Base-by-base conservation (phyloP, 2,888 invertebrate species). In the Hypomecis punctinalis region DNA sequence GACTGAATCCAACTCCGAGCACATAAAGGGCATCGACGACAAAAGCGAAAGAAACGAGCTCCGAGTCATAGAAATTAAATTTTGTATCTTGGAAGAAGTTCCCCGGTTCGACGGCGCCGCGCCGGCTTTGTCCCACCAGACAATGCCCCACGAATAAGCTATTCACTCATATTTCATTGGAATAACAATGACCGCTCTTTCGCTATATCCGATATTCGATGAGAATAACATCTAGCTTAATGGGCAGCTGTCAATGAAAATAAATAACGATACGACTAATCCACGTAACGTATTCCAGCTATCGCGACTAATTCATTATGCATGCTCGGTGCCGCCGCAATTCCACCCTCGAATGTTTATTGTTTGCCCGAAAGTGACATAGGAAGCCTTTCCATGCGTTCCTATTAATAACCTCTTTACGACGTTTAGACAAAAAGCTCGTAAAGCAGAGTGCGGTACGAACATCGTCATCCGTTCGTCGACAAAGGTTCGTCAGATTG, bases 1-100 rank as follows among this genome's bases (percentile, higher is more conserved):
- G 84, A 86, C 81, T 83, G 78, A 81, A 85, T 86, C 79, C 79
- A 80, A 82, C 80, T 83, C 76, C 78, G 75, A 79, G 79, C 80
- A 81, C 79, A 88, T 86, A 89, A 90, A 89, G 80, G 86, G 77
- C 82, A 80, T 78, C 79, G 78, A 81, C 81, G 81, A 85, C 83
- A 88, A 89, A 85, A 78, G 82, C 74, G 72, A 79, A 80, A 81
- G 84, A 82, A 83, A 80, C 80, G 80, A 80, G 80, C 81, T 81
- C 79, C 78, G 83, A 89, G 84, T 86, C 84, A 83, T 82, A 85
- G 81, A 88, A 90, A 90, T 89, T 89, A 83, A 88, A 86, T 87
- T 88, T 85, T 84, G 83, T 85, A 83, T 85, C 84, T 82, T 76
- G 73, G 78, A 81, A 83, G 81, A 82, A 85, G 84, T 84, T 84